These are phyloP conservation scores for Diachasmimorpha longicaudata DNA, from an alignment of 1,140 invertebrate genomes.

Conservation along the genomic window DNA sequence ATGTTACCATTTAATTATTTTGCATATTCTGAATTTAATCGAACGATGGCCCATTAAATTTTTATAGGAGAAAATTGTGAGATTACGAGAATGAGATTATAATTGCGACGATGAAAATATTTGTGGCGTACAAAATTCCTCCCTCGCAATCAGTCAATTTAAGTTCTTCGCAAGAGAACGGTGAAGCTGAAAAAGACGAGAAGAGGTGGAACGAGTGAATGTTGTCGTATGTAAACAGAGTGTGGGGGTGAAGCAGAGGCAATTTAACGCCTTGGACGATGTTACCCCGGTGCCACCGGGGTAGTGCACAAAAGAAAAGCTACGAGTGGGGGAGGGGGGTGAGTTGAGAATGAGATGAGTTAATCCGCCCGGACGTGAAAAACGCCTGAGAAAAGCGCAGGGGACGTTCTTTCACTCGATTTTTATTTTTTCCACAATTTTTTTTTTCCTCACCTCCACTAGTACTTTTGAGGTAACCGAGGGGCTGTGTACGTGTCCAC, in stretches of 20 bases:
- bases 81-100: no score
- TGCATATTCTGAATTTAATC: no score
- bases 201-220: neutral
- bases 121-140: no score
- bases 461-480: neutral
- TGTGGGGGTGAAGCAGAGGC: neutral
- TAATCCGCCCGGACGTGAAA: neutral
- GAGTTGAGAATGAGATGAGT: neutral
- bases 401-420: neutral
- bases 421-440: constrained; percentile 16
- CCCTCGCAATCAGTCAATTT: no score
- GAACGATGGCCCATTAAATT: no score
- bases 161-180: neutral
- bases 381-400: neutral
- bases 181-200: neutral
- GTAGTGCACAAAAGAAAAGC: neutral
- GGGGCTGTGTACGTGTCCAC: neutral
- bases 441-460: neutral
- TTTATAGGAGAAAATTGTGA: no score
- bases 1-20: no score
- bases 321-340: neutral
- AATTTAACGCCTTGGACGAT: constrained; percentile 8
- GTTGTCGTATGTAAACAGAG: neutral
- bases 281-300: neutral
- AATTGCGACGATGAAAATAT: no score